A percentile compares a stretch with the other conserved stretches of the same genome.
phyloP scores from a whole-genome alignment of 2,888 invertebrate species.

The Aleiodes alternator region DNA sequence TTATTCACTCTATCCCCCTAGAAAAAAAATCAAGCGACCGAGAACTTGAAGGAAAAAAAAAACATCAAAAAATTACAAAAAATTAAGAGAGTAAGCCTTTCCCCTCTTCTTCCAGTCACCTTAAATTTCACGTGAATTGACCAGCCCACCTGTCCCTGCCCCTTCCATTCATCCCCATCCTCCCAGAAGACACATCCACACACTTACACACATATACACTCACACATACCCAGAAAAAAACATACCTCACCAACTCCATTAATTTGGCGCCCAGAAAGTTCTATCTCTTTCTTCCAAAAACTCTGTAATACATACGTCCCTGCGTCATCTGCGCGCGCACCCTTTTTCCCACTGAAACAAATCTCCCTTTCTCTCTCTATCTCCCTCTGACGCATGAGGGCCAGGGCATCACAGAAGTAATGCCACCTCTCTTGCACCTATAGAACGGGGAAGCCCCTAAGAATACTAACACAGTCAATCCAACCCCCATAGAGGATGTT shows the following conservation, averaged over 20 bases:
- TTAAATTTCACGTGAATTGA: constrained; percentile 53
- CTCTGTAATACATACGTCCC: constrained; percentile 71
- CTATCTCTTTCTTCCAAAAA: constrained; percentile 73
- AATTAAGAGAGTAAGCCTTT: constrained; percentile 5
- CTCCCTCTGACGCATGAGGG: constrained; percentile 5
- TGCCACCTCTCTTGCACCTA: constrained; percentile 37
- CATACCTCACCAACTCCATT: constrained; percentile 72
- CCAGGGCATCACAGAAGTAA: background rate
- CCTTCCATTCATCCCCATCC: constrained; percentile 43
- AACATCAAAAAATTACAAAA: background rate
- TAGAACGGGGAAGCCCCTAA: constrained; percentile 29
- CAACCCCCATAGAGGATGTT: constrained; percentile 36
- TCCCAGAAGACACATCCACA: constrained; percentile 32
- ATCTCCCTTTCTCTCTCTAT: constrained; percentile 26
- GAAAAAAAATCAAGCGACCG: constrained; percentile 68
- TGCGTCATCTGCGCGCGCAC: constrained; percentile 77
- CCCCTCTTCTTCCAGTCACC: constrained; percentile 73
- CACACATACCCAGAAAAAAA: background rate
- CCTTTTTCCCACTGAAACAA: constrained; percentile 46
- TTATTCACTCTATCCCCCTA: background rate
- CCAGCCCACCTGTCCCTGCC: constrained; percentile 52
- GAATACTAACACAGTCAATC: constrained; percentile 46
- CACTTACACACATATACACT: background rate
- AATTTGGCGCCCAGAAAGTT: constrained; percentile 70
- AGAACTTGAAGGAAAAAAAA: background rate